Percentiles rank a stretch among this genome's conserved stretches.
These are phyloP conservation scores for Myotis myotis DNA, from an alignment of 2,797 vertebrate species.

Conservation along the genomic window DNA sequence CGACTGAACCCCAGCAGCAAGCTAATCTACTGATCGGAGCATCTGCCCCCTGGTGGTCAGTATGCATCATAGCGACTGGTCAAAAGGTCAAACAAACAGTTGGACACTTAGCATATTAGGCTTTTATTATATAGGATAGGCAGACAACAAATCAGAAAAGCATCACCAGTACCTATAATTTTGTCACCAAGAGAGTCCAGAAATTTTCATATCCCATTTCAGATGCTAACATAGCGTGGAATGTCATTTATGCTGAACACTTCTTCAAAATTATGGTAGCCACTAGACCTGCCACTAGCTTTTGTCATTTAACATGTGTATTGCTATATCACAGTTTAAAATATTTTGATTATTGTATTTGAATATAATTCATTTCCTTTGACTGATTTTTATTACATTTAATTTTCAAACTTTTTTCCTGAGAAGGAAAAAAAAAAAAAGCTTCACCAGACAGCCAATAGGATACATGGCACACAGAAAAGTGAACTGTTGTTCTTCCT, in stretches of 20 bases:
- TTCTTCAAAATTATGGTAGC: background rate
- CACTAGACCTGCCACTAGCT: background rate
- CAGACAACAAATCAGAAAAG: background rate
- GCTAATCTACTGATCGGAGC: too few species aligned
- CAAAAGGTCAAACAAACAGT: too few species aligned
- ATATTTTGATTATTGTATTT: background rate
- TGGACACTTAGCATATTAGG: too few species aligned
- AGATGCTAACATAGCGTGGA: background rate
- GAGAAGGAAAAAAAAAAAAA: background rate
- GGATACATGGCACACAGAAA: background rate
- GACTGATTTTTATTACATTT: background rate
- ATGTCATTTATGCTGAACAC: background rate
- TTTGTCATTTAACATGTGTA: slow-evolving; percentile 2
- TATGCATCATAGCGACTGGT: too few species aligned
- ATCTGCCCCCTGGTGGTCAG: too few species aligned
- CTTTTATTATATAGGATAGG: background rate
- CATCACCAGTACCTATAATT: background rate
- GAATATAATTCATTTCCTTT: slow-evolving; percentile 15
- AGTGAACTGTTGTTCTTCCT: background rate
- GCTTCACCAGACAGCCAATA: background rate
- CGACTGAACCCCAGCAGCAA: too few species aligned
- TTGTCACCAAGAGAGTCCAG: background rate
- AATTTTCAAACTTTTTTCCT: slow-evolving; percentile 2
- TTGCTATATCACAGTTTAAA: background rate
- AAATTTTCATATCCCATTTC: background rate